These are phyloP conservation scores for Drosophila nikananu DNA, from an alignment of 1,140 invertebrate genomes.

Conservation along the genomic window DNA sequence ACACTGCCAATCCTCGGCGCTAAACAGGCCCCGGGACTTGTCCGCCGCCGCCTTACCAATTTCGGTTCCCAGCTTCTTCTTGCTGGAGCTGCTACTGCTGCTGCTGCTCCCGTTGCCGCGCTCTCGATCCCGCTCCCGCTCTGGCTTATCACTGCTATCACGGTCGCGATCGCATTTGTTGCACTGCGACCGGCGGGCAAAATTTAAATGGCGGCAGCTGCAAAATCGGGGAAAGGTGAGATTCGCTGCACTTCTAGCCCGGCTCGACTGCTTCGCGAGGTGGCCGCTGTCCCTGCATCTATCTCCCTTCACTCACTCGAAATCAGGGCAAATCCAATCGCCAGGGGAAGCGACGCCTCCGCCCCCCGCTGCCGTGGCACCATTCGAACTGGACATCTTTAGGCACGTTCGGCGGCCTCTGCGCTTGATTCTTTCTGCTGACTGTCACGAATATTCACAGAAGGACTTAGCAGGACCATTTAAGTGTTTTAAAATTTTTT, in stretches of 20 bases:
- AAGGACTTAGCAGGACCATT: constrained; percentile 34
- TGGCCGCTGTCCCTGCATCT: constrained; percentile 53
- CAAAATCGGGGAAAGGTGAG: constrained; percentile 52
- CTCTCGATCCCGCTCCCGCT: constrained; percentile 56
- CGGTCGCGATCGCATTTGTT: constrained; percentile 91
- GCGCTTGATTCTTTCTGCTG: constrained; percentile 17
- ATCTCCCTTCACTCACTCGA: constrained; percentile 82
- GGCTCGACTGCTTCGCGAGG: constrained; percentile 19
- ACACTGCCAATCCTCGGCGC: constrained; percentile 99
- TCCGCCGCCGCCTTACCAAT: constrained; percentile 99
- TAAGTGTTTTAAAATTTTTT: constrained; percentile 45
- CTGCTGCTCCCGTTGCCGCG: constrained; percentile 86
- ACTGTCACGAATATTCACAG: constrained; percentile 8
- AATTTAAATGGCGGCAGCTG: constrained; percentile 97
- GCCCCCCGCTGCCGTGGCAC: constrained; percentile 31
- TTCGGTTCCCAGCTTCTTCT: constrained; percentile 97
- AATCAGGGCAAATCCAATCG: constrained; percentile 87
- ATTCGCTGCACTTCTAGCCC: constrained; percentile 40
- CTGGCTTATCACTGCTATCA: constrained; percentile 63
- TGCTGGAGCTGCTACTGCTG: constrained; percentile 86
- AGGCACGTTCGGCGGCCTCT: constrained; percentile 26
- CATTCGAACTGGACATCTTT: constrained; percentile 62
- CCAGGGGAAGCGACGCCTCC: constrained; percentile 80
- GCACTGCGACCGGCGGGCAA: constrained; percentile 94
- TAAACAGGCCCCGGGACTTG: constrained; percentile 98